A percentile compares a stretch with the other conserved stretches of the same genome.
phyloP scores from a whole-genome alignment of 2,888 invertebrate species.

The Xestia c-nigrum region DNA sequence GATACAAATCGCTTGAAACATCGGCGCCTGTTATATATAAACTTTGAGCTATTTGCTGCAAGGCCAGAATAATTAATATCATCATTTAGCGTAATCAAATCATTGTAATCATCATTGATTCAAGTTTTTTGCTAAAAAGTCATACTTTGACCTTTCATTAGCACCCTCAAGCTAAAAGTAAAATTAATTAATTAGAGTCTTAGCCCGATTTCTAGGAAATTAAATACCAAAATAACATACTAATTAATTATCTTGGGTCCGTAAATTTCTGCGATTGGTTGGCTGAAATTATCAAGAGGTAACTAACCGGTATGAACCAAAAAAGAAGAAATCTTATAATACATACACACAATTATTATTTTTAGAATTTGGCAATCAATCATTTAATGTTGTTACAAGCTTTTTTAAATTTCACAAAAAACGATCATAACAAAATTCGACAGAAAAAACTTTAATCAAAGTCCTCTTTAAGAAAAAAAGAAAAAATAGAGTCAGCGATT shows the following conservation, averaged over 20 bases:
- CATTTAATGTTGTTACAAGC: neutral
- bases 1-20: slow-evolving; percentile 58
- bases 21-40: slow-evolving; percentile 70
- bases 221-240: neutral
- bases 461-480: neutral
- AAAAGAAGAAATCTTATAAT: neutral
- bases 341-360: neutral
- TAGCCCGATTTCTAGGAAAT: neutral
- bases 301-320: neutral
- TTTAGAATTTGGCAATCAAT: neutral
- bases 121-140: neutral
- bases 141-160: neutral
- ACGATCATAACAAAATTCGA: neutral
- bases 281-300: neutral
- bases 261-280: neutral
- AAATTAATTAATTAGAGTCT: neutral
- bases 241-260: neutral
- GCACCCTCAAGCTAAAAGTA: neutral
- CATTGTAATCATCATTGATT: slow-evolving; percentile 6
- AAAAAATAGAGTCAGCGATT: neutral
- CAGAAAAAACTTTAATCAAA: slow-evolving; percentile 20
- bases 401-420: slow-evolving; percentile 25
- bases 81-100: slow-evolving; percentile 20
- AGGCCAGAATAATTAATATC: slow-evolving; percentile 60
- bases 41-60: slow-evolving; percentile 65